Evolutionary conservation across 2,113 vertebrate species (phyloP).

Genomic region (Eretmochelys imbricata): DNA sequence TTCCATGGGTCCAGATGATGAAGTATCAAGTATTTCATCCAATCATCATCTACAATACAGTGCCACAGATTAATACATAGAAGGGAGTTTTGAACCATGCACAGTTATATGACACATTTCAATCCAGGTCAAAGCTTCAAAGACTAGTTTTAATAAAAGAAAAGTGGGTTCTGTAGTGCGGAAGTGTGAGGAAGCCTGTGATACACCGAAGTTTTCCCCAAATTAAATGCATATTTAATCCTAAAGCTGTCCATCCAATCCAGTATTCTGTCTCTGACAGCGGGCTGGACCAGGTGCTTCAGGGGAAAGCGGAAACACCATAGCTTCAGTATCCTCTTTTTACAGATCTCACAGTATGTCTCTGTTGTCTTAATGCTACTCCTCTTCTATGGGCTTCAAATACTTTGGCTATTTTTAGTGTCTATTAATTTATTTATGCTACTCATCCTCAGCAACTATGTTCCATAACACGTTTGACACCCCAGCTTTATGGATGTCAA

Average conservation of each 20-base stretch:
- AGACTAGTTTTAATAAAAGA: not conserved
- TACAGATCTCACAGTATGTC: not conserved
- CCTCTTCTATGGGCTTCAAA: slow-evolving; percentile 33
- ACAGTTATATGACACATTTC: not conserved
- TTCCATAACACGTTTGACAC: not conserved
- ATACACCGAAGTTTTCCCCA: not conserved
- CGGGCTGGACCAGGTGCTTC: not conserved
- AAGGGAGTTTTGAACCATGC: not conserved
- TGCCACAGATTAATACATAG: not conserved
- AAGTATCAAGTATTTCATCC: not conserved
- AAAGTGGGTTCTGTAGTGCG: not conserved
- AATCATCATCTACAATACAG: not conserved
- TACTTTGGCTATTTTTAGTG: slow-evolving; percentile 16
- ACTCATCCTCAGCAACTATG: not conserved
- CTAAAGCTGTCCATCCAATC: not conserved
- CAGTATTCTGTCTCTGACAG: not conserved
- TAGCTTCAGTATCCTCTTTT: not conserved
- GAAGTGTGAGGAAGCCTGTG: not conserved
- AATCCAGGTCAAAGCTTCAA: not conserved
- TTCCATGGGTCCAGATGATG: no score
- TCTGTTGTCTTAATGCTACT: not conserved
- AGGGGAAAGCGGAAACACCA: not conserved
- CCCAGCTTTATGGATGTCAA: slow-evolving; percentile 29
- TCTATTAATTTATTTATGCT: slow-evolving; percentile 44
- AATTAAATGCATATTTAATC: not conserved